phyloP scores from a whole-genome alignment of 2,797 vertebrate genomes.

The Lycodopsis pacificus region DNA sequence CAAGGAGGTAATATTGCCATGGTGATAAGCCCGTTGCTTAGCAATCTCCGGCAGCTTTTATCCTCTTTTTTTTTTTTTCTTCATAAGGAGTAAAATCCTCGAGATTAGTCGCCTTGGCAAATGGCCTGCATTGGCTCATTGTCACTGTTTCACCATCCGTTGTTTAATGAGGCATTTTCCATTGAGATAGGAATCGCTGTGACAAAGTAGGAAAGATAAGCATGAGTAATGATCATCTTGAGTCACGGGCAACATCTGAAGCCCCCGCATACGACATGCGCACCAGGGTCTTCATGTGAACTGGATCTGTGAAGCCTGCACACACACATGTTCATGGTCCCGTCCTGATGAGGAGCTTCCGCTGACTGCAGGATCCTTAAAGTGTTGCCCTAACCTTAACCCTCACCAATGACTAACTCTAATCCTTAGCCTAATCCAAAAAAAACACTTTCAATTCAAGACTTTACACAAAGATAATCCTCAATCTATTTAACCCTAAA shows the following conservation, averaged over 20 bases:
- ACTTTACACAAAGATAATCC: constrained; percentile 30
- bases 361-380: constrained; percentile 16
- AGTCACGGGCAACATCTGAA: constrained; percentile 60
- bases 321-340: background rate
- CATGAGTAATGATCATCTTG: constrained; percentile 65
- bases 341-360: constrained; percentile 2
- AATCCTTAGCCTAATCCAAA: constrained; percentile 33
- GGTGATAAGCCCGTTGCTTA: constrained; percentile 60
- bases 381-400: constrained; percentile 18
- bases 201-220: constrained; percentile 65
- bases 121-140: constrained; percentile 60
- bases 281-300: constrained; percentile 28
- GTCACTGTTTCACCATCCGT: constrained; percentile 66
- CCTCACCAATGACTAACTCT: constrained; percentile 20
- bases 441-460: constrained; percentile 13
- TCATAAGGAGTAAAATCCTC: constrained; percentile 58
- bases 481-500: constrained; percentile 30
- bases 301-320: background rate
- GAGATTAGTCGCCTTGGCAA: constrained; percentile 66
- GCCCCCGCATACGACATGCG: constrained; percentile 24
- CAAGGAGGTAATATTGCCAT: constrained; percentile 60
- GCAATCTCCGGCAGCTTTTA: constrained; percentile 52
- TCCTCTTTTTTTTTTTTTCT: constrained; percentile 8
- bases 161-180: constrained; percentile 67
- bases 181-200: constrained; percentile 66